Conservation (phyloP, 2,797 vertebrate species). For the Numenius phaeopus region DNA sequence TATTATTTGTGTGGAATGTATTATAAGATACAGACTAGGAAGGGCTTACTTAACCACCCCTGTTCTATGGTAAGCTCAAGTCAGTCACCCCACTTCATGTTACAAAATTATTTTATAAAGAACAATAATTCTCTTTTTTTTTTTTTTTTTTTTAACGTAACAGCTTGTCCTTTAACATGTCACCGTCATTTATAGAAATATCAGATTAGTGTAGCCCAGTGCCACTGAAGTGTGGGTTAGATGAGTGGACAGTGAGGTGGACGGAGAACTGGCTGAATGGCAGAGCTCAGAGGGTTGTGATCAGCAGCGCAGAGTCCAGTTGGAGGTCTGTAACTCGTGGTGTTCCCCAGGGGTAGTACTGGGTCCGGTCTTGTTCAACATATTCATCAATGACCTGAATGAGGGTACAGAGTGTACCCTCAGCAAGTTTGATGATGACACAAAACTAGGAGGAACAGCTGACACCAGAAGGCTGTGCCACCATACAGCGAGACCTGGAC, state of each 20-base stretch:
- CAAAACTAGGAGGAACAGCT: background rate
- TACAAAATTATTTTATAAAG: background rate
- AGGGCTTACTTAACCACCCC: background rate
- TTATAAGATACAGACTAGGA: background rate
- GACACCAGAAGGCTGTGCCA: background rate
- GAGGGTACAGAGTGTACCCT: background rate
- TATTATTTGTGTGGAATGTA: background rate
- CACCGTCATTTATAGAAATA: background rate
- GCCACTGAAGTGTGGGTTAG: background rate
- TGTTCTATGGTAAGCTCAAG: background rate
- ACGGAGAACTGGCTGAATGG: background rate
- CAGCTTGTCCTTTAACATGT: accelerated
- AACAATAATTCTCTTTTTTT: background rate
- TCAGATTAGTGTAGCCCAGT: background rate
- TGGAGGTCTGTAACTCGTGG: background rate
- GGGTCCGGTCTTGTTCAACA: background rate
- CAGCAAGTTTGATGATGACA: background rate
- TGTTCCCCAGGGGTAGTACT: background rate
- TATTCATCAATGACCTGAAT: background rate
- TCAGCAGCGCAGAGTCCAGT: background rate
- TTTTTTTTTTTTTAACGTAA: background rate
- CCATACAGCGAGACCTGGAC: background rate
- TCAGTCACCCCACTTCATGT: background rate
- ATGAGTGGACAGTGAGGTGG: background rate
- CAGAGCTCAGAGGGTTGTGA: background rate